A percentile compares a stretch with the other conserved stretches of the same genome.
phyloP scores from a whole-genome alignment of 2,113 vertebrate species.

The Elgaria multicarinata region DNA sequence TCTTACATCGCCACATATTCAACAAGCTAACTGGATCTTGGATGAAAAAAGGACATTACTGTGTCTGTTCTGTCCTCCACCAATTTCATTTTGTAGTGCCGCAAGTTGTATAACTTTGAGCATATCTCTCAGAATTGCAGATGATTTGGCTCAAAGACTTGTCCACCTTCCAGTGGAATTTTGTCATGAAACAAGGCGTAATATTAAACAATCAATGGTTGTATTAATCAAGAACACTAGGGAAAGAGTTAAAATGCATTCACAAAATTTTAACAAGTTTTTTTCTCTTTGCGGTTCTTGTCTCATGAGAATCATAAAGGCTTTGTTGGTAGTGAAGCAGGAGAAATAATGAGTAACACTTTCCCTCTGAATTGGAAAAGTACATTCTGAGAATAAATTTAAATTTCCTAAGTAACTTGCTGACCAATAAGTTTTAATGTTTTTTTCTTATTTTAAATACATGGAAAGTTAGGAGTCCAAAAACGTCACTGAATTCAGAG shows the following conservation, averaged over 20 bases:
- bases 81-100: background rate
- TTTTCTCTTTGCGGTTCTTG: conserved; percentile 20
- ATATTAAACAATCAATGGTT: conserved; percentile 6
- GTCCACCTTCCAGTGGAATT: background rate
- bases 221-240: background rate
- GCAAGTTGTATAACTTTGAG: background rate
- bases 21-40: no score
- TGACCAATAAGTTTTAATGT: conserved; percentile 23
- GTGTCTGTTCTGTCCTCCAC: no score
- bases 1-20: no score
- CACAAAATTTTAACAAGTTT: conserved; percentile 16
- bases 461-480: background rate
- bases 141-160: background rate
- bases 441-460: background rate
- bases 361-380: conserved; percentile 18
- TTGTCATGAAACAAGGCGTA: conserved; percentile 3
- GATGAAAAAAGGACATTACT: no score
- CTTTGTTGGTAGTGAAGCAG: conserved; percentile 30
- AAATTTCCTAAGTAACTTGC: conserved; percentile 29
- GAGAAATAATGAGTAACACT: conserved; percentile 34
- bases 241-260: conserved; percentile 27
- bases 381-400: conserved; percentile 28
- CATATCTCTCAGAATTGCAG: background rate
- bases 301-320: conserved; percentile 19
- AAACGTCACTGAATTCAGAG: background rate